These are phyloP conservation scores for Rousettus madagascariensis DNA, from an alignment of 2,797 vertebrate genomes.

Conservation along the genomic window DNA sequence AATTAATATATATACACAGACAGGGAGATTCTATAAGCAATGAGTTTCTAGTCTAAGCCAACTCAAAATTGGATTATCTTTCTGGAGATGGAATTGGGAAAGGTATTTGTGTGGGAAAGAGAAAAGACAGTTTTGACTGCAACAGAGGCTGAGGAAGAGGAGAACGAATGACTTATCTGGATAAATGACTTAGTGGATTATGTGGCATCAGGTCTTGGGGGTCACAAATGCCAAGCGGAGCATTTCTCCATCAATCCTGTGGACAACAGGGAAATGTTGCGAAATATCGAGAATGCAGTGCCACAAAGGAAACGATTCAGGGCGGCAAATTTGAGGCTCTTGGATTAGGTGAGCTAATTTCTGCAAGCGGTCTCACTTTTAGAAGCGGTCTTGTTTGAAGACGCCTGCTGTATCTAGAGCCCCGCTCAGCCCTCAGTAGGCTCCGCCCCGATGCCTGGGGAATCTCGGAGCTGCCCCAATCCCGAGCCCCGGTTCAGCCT, in stretches of 20 bases:
- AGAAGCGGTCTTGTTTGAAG: accelerated
- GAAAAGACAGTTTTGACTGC: background rate
- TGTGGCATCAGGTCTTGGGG: background rate
- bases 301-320: background rate
- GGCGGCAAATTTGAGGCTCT: background rate
- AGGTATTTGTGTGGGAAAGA: background rate
- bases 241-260: background rate
- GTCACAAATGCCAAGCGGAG: background rate
- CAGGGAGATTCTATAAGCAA: background rate
- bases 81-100: background rate
- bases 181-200: background rate
- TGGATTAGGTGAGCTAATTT: background rate
- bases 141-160: background rate
- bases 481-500: background rate
- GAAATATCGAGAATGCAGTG: background rate
- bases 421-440: accelerated
- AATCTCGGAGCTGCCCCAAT: background rate
- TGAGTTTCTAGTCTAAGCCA: background rate
- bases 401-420: background rate
- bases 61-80: background rate
- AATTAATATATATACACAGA: too few species aligned
- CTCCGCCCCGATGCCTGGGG: background rate
- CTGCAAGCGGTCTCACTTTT: background rate
- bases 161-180: background rate
- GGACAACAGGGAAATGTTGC: background rate